Conservation (phyloP, 2,888 invertebrate genomes). For the Pomacea canaliculata region DNA sequence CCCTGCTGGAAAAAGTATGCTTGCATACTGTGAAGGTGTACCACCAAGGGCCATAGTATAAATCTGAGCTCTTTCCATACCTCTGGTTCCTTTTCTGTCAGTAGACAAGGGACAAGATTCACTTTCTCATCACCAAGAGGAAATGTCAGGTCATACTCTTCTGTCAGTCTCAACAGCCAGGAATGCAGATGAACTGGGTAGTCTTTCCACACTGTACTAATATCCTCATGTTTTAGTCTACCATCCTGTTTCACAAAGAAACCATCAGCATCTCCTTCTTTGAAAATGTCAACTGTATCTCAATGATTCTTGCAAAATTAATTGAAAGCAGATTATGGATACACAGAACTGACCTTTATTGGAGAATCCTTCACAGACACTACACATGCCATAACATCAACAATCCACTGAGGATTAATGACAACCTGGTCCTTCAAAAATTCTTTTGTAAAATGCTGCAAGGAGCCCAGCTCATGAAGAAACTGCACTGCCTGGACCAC, state of each 20-base stretch:
- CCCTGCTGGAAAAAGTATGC: no score
- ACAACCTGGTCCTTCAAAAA: constrained; percentile 62
- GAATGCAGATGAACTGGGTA: constrained; percentile 57
- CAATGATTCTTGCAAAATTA: no score
- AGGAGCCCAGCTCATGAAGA: constrained; percentile 66
- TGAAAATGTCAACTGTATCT: no score
- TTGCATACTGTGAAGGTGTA: no score
- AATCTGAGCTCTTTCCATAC: constrained; percentile 28
- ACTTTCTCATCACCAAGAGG: constrained; percentile 53
- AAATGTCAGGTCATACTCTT: constrained; percentile 69
- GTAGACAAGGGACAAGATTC: constrained; percentile 68
- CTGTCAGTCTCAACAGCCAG: constrained; percentile 68
- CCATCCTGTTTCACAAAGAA: constrained; percentile 52
- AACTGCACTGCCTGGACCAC: constrained; percentile 64
- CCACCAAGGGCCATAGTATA: no score
- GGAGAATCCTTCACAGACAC: constrained; percentile 64
- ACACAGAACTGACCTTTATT: constrained; percentile 44
- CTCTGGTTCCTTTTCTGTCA: constrained; percentile 64
- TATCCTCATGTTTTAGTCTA: constrained; percentile 57
- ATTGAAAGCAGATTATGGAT: background rate
- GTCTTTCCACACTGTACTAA: constrained; percentile 61
- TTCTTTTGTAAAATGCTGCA: constrained; percentile 66
- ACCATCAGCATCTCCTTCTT: no score
- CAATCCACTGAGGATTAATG: constrained; percentile 69
- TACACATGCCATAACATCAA: constrained; percentile 68